These are phyloP conservation scores for Athene noctua DNA, from an alignment of 2,113 vertebrate species.

Conservation along the genomic window DNA sequence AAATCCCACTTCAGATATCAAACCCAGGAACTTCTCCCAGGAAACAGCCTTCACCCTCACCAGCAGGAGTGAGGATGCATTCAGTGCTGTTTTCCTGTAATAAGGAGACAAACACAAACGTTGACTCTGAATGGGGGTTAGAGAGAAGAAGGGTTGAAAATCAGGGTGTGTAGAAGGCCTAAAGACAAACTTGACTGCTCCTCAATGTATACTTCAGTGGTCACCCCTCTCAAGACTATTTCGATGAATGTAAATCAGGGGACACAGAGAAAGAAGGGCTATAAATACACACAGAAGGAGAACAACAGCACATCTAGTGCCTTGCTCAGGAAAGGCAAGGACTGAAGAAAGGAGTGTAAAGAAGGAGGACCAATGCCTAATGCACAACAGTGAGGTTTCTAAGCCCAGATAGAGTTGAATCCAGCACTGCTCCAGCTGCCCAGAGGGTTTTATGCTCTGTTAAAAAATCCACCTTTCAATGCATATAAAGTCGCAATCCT, in stretches of 20 bases:
- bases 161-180: background rate
- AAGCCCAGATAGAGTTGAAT: background rate
- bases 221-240: background rate
- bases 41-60: background rate
- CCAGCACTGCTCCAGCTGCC: background rate
- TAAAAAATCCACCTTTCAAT: background rate
- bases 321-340: background rate
- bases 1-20: background rate
- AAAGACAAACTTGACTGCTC: background rate
- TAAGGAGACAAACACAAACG: background rate
- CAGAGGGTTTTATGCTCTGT: background rate
- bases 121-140: background rate
- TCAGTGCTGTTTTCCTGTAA: background rate
- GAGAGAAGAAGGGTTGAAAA: background rate
- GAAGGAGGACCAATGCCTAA: background rate
- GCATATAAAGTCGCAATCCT: background rate
- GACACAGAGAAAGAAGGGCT: background rate
- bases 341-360: background rate
- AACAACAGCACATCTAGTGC: background rate
- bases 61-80: background rate
- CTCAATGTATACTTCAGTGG: background rate
- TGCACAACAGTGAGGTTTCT: background rate
- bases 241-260: background rate
- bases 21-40: background rate
- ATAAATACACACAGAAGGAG: background rate